These are phyloP conservation scores for Galaxea fascicularis DNA, from an alignment of 92 coral and sea anemone genomes.

Conservation along the genomic window DNA sequence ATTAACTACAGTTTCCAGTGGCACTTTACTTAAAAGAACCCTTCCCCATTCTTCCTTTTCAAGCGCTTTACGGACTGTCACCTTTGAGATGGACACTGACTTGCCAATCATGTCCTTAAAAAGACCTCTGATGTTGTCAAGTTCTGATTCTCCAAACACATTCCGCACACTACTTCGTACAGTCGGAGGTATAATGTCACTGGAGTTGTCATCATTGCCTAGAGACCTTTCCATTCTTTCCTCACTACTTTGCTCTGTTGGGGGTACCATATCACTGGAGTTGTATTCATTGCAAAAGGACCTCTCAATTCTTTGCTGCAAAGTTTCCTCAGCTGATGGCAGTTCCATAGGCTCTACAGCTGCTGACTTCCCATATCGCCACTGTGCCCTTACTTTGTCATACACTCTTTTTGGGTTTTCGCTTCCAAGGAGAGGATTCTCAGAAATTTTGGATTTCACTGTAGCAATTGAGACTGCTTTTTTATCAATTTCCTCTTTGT, in stretches of 20 bases:
- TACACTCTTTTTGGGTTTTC: slow-evolving; percentile 31
- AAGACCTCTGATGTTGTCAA: neutral
- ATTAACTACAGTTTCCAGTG: neutral
- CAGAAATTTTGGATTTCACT: neutral
- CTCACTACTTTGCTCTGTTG: too few species aligned
- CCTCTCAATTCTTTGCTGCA: neutral
- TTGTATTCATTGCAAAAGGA: neutral
- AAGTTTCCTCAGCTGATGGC: neutral
- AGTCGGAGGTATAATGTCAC: neutral
- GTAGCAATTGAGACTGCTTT: slow-evolving; percentile 20
- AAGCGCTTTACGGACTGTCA: neutral
- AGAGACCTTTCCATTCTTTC: too few species aligned
- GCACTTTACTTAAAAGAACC: neutral
- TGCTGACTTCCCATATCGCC: neutral
- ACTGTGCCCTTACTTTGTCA: slow-evolving; percentile 42
- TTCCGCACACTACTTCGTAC: neutral
- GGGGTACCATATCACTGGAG: neutral
- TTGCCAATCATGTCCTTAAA: neutral
- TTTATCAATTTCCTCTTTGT: slow-evolving; percentile 20
- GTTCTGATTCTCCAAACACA: neutral
- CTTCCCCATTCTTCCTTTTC: neutral
- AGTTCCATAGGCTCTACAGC: neutral
- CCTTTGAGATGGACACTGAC: neutral
- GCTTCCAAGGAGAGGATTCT: slow-evolving; percentile 14
- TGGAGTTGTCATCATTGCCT: too few species aligned